A percentile compares a stretch with the other conserved stretches of the same genome.
These are phyloP conservation scores for Amphiprion percula DNA, from an alignment of 2,113 vertebrate genomes.

Conservation along the genomic window DNA sequence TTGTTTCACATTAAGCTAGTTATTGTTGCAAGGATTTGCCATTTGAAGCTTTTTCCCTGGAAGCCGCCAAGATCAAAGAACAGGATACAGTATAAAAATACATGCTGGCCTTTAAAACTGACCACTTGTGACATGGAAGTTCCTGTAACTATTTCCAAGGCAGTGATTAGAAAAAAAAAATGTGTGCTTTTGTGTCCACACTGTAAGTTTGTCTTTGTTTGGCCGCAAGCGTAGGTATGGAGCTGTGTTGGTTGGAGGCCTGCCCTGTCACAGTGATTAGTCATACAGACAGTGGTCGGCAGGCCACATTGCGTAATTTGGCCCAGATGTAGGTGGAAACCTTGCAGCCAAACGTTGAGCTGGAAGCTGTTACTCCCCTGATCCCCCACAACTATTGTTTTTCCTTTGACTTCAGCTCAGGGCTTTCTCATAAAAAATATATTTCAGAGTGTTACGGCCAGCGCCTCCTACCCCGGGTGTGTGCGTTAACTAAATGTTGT, in stretches of 20 bases:
- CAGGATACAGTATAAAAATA: neutral
- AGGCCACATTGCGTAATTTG: conserved; percentile 68
- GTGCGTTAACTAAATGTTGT: no score
- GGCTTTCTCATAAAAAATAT: conserved; percentile 30
- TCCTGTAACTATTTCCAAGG: neutral
- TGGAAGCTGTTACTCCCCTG: conserved; percentile 37
- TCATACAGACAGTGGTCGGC: conserved; percentile 63
- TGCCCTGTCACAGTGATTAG: conserved; percentile 62
- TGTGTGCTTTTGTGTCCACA: neutral
- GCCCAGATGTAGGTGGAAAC: conserved; percentile 68
- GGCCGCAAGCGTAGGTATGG: conserved; percentile 38
- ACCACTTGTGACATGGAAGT: conserved; percentile 14
- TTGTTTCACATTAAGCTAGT: conserved; percentile 2
- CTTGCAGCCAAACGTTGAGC: conserved; percentile 44
- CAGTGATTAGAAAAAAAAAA: conserved; percentile 12
- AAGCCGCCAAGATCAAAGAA: neutral
- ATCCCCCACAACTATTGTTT: conserved; percentile 42
- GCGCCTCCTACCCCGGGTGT: no score
- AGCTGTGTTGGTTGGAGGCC: conserved; percentile 43
- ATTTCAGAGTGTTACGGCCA: no score
- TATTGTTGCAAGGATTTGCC: conserved; percentile 7
- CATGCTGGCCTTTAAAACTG: conserved; percentile 10
- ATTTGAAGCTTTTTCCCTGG: neutral
- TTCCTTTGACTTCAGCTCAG: conserved; percentile 35
- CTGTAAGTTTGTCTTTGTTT: conserved; percentile 5